Evolutionary conservation across 2,113 vertebrate species (phyloP).

Genomic region (Xyrauchen texanus): DNA sequence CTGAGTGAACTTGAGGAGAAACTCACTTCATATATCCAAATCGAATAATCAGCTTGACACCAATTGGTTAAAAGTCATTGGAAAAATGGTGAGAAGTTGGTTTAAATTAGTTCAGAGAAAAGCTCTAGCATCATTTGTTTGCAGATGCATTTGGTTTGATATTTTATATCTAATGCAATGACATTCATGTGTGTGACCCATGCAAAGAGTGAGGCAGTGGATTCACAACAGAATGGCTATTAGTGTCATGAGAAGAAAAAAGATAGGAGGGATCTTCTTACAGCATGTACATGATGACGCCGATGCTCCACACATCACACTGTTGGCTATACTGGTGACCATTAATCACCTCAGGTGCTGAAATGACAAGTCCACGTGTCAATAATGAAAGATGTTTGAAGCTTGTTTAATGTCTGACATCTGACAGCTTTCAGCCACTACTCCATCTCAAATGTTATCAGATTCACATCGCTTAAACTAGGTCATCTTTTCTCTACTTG

Average conservation of each 20-base stretch:
- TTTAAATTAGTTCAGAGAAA: too few species aligned
- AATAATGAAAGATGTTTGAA: constrained; percentile 31
- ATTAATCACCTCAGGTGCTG: constrained; percentile 90
- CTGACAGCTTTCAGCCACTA: constrained; percentile 3
- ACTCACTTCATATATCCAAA: too few species aligned
- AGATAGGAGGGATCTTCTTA: constrained; percentile 63
- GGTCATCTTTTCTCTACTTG: constrained; percentile 42
- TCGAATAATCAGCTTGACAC: too few species aligned
- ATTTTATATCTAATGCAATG: too few species aligned
- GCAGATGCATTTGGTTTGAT: too few species aligned
- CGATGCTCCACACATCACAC: constrained; percentile 90
- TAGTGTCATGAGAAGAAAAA: background rate
- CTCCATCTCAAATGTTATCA: constrained; percentile 24
- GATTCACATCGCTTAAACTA: constrained; percentile 39
- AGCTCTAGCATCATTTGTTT: too few species aligned
- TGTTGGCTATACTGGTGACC: constrained; percentile 85
- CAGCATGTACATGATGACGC: constrained; percentile 91
- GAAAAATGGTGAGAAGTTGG: too few species aligned
- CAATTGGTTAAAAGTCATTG: too few species aligned
- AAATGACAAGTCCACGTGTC: constrained; percentile 72
- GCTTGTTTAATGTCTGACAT: background rate
- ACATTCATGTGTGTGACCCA: too few species aligned
- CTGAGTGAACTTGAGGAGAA: too few species aligned
- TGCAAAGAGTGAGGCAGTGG: background rate
- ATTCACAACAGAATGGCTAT: background rate